Base-by-base conservation (phyloP, 2,797 vertebrate species). In the Protosalanx chinensis region DNA sequence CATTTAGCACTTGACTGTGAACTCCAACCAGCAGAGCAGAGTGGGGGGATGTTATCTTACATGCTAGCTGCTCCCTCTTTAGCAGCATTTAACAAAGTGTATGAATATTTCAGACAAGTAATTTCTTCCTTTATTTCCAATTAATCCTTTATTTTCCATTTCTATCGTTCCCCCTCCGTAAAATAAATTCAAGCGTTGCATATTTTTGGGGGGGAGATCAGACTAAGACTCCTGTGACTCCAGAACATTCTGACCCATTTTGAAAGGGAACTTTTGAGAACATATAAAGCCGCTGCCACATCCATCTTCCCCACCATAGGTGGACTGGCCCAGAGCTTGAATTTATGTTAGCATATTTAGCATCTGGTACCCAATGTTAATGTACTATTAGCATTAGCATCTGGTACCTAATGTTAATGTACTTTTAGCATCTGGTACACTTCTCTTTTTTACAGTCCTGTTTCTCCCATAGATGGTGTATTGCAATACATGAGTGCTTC, bases 1-100 rank as follows among this genome's bases (percentile, higher is more conserved):
- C 97, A 95, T 92, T 92, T 86, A 94, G 93, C 94, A 94, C 94
- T 94, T 95, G 94, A 95, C 94, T 96, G 95, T 96, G 95, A 96
- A 95, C 84, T 76, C 58, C 79, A 51, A 76, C 76, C 18, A 70
- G 70, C 75, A 76, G 71, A 90, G 87, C 77, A 81, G 77, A 85
- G 82, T 86, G 57, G 49, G 3, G 35, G 27, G 33, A 12, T 35
- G 32, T 5, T 33, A 46, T 8, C 41, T 46, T 46, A n/a, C 51
- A 16, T 56, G 51, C 51, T n/a, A 56, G 51, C 15, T 16, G 6
- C 51, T 6, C 41, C 57, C 20, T 32, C 51, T 68, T 46, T 58
- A 68, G 67, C 64, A 72, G 71, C 73, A 74, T 73, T 67, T 81
- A 76, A 72, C 72, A 76, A 46, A 64, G 56, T 65, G 51, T 56